phyloP scores from a whole-genome alignment of 1,140 invertebrate genomes.

The Sogatella furcifera region DNA sequence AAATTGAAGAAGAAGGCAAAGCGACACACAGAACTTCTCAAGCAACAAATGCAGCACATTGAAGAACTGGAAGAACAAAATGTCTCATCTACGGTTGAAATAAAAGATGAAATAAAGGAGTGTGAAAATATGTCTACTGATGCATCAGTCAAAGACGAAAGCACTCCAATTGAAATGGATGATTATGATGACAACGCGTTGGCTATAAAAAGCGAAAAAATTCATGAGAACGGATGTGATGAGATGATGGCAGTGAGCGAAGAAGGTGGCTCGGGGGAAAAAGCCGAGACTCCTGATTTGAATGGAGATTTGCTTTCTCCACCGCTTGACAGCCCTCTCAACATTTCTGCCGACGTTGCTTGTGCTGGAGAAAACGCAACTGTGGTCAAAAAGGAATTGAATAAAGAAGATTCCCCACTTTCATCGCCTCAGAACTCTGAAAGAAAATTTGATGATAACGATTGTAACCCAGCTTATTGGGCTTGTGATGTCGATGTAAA shows the following conservation, averaged over 20 bases:
- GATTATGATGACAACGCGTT: not conserved
- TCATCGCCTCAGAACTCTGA: not conserved
- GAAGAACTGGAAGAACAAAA: slow-evolving; percentile 48
- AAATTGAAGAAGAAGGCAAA: slow-evolving; percentile 96
- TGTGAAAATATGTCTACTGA: not conserved
- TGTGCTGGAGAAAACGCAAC: not conserved
- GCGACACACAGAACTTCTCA: slow-evolving; percentile 81
- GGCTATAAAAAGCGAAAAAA: not conserved
- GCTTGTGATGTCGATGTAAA: slow-evolving; percentile 49
- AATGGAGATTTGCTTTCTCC: not conserved
- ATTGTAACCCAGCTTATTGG: not conserved
- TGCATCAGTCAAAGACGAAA: not conserved
- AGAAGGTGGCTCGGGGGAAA: slow-evolving; percentile 37
- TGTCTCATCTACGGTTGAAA: not conserved
- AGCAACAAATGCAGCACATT: slow-evolving; percentile 80
- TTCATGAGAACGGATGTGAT: slow-evolving; percentile 28
- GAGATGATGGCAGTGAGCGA: slow-evolving; percentile 29
- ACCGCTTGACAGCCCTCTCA: not conserved
- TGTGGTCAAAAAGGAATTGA: not conserved
- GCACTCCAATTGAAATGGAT: not conserved
- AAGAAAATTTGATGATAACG: not conserved
- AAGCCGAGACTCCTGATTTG: slow-evolving; percentile 32
- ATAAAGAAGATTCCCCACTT: not conserved
- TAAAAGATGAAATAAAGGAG: not conserved
- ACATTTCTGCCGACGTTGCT: not conserved